phyloP scores from a whole-genome alignment of 2,113 vertebrate genomes.

The Actinemys pallida region DNA sequence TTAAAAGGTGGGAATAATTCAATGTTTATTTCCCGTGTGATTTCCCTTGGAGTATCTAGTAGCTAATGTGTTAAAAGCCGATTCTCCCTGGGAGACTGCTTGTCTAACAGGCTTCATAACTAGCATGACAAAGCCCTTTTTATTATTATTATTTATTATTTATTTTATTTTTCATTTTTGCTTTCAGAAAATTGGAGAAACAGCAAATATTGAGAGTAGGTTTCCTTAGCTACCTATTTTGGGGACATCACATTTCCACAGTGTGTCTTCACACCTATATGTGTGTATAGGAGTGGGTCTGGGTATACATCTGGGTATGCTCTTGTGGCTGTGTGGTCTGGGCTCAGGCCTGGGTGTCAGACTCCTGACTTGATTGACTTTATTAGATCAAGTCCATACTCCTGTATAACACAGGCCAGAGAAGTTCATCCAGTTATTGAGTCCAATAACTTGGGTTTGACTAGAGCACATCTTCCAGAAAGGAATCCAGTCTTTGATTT shows the following conservation, averaged over 20 bases:
- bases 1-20: background rate
- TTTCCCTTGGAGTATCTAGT: background rate
- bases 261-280: background rate
- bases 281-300: background rate
- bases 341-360: background rate
- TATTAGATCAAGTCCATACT: background rate
- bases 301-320: no score
- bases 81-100: background rate
- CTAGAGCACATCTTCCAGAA: background rate
- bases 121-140: background rate
- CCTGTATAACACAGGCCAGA: background rate
- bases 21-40: conserved; percentile 7
- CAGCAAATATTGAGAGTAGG: background rate
- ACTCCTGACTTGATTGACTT: background rate
- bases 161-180: background rate
- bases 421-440: background rate
- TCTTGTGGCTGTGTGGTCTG: fast-evolving
- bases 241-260: fast-evolving
- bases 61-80: background rate
- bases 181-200: background rate
- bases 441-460: background rate
- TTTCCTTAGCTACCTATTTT: background rate
- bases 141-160: background rate
- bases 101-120: background rate
- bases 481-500: background rate